Conservation (phyloP, 2,888 invertebrate genomes). For the Morpho deidamia region DNA sequence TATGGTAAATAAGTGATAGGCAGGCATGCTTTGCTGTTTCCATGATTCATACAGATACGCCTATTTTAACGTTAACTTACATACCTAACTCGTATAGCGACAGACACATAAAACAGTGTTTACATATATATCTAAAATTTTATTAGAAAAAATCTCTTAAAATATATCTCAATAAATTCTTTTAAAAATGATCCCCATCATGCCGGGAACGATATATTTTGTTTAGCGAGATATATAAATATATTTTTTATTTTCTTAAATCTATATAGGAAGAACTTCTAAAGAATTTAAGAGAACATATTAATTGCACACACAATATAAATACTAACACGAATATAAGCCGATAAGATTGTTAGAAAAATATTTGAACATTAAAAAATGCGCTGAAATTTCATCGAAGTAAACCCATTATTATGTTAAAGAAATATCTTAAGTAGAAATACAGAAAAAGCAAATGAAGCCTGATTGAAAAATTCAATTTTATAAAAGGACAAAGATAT, state of each 20-base stretch:
- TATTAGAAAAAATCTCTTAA: slow-evolving; percentile 74
- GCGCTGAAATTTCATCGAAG: slow-evolving; percentile 2
- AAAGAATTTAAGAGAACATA: slow-evolving; percentile 58
- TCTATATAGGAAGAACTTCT: slow-evolving; percentile 71
- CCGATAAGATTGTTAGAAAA: slow-evolving; percentile 27
- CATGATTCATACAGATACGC: slow-evolving; percentile 37
- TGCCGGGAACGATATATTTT: slow-evolving; percentile 51
- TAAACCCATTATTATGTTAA: too few relatives aligned
- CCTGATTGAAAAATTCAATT: neutral
- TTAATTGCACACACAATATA: slow-evolving; percentile 67
- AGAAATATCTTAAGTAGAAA: neutral
- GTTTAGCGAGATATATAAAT: slow-evolving; percentile 64
- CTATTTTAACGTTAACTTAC: slow-evolving; percentile 43
- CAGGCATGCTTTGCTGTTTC: slow-evolving; percentile 52
- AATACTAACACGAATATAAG: slow-evolving; percentile 44
- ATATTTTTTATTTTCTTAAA: slow-evolving; percentile 52
- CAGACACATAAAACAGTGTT: slow-evolving; percentile 68
- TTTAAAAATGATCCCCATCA: slow-evolving; percentile 47
- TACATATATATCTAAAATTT: slow-evolving; percentile 56
- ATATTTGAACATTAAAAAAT: slow-evolving; percentile 14
- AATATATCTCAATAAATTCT: slow-evolving; percentile 69
- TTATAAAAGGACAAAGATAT: neutral
- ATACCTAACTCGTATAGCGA: slow-evolving; percentile 61
- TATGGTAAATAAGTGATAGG: slow-evolving; percentile 54
- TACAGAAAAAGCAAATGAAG: neutral